Evolutionary conservation across 2,888 invertebrate species (phyloP).

Genomic region (Anoplius nigerrimus): DNA sequence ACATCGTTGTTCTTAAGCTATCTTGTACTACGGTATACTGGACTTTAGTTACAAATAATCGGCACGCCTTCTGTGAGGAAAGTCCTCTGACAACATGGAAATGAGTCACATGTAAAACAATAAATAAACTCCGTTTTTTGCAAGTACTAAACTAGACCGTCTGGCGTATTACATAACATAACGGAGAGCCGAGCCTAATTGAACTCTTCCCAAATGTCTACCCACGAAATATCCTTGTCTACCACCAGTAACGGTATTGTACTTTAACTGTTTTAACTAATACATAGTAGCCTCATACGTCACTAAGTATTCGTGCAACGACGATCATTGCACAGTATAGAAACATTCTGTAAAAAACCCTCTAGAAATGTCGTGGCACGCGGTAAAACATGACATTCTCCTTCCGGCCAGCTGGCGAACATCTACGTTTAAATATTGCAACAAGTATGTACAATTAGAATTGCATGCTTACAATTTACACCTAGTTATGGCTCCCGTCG

Average conservation of each 20-base stretch:
- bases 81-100: constrained; percentile 16
- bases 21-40: constrained; percentile 7
- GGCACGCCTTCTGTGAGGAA: constrained; percentile 21
- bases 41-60: constrained; percentile 34
- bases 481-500: constrained; percentile 17
- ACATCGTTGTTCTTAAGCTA: constrained; percentile 13
- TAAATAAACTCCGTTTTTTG: constrained; percentile 42
- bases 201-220: not conserved
- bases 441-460: constrained; percentile 42
- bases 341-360: constrained; percentile 44
- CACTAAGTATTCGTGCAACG: no score
- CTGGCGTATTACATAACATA: constrained; percentile 31
- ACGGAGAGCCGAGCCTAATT: not conserved
- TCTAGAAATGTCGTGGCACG: constrained; percentile 47
- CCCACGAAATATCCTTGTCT: not conserved
- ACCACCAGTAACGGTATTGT: no score
- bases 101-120: constrained; percentile 29
- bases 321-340: constrained; percentile 11
- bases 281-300: no score
- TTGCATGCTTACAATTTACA: constrained; percentile 36
- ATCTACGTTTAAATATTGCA: constrained; percentile 39
- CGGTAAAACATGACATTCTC: constrained; percentile 28
- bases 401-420: constrained; percentile 18
- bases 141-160: constrained; percentile 27
- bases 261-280: not conserved